Conservation (phyloP, 2,113 vertebrate species). For the Ictalurus punctatus region DNA sequence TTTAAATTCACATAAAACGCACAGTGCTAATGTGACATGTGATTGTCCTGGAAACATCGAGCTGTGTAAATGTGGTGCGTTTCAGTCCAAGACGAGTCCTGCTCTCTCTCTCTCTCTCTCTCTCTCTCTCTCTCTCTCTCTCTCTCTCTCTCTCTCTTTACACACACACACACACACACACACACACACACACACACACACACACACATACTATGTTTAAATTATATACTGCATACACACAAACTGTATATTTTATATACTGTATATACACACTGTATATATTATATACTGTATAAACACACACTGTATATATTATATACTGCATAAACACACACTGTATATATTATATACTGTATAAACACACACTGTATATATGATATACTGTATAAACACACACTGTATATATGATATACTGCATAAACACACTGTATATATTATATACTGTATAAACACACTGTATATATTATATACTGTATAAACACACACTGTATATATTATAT, state of each 20-base stretch:
- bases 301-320: not conserved
- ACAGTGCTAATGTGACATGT: conserved; percentile 28
- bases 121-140: no score
- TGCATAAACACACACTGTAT: no score
- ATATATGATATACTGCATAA: no score
- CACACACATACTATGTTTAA: not conserved
- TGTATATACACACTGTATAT: no score
- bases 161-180: conserved; percentile 24
- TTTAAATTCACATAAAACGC: conserved; percentile 48
- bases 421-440: no score
- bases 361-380: no score
- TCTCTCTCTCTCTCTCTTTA: no score
- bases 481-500: no score
- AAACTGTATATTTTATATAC: not conserved
- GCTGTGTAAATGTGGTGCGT: not conserved
- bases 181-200: conserved; percentile 14
- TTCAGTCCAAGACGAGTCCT: not conserved
- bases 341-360: no score
- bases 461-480: no score
- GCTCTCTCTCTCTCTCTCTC: not conserved
- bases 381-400: no score
- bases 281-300: not conserved
- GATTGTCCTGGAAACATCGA: conserved; percentile 36
- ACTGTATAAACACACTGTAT: no score
- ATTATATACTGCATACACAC: not conserved